phyloP scores from a whole-genome alignment of 2,797 vertebrate species.

The Xiphophorus birchmanni region DNA sequence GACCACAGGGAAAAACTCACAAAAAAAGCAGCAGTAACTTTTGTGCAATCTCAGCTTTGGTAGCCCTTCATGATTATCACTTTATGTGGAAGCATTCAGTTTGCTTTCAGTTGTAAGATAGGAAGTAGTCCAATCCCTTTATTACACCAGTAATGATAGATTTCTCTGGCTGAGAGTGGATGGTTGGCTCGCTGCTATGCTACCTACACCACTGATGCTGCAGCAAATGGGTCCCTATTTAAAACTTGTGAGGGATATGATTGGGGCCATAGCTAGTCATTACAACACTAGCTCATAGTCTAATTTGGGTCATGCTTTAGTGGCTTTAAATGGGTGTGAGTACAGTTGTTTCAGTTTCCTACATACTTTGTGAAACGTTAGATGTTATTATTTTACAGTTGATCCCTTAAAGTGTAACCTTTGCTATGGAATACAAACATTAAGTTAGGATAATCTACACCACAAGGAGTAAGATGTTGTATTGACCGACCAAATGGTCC shows the following conservation, averaged over 20 bases:
- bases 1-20: conserved; percentile 55
- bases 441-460: conserved; percentile 14
- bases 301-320: conserved; percentile 72
- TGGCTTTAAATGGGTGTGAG: conserved; percentile 47
- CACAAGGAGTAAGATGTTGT: conserved; percentile 8
- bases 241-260: conserved; percentile 76
- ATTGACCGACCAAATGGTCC: conserved; percentile 27
- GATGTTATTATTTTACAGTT: background rate
- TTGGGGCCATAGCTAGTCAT: conserved; percentile 73
- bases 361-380: background rate
- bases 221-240: conserved; percentile 73
- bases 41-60: conserved; percentile 61
- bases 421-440: conserved; percentile 4
- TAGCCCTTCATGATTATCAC: conserved; percentile 74
- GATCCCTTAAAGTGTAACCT: conserved; percentile 12
- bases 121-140: conserved; percentile 70
- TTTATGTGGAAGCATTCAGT: conserved; percentile 81
- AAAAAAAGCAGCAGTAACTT: conserved; percentile 56
- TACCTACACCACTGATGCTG: conserved; percentile 74
- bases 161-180: conserved; percentile 67
- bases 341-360: conserved; percentile 44
- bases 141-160: conserved; percentile 78
- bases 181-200: conserved; percentile 55
- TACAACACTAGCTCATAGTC: conserved; percentile 69
- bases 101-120: conserved; percentile 75